Conservation (phyloP, 1,140 invertebrate genomes). For the Subanguina moxae region DNA sequence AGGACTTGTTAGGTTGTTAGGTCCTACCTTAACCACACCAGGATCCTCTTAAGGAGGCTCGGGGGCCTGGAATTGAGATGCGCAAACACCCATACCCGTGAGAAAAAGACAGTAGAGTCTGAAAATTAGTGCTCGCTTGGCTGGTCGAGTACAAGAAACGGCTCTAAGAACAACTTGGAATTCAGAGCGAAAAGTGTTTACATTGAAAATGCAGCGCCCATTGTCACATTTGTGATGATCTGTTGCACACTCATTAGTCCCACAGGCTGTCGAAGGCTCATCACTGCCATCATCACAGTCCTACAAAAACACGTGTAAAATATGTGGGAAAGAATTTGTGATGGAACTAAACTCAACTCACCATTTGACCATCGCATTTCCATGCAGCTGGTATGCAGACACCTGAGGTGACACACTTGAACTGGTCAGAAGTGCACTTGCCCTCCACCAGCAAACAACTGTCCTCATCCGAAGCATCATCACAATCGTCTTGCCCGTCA, state of each 20-base stretch:
- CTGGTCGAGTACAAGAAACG: too few species aligned
- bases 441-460: constrained; percentile 40
- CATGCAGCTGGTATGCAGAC: constrained; percentile 87
- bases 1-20: too few species aligned
- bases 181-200: constrained; percentile 59
- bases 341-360: constrained; percentile 67
- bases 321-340: background rate
- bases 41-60: too few species aligned
- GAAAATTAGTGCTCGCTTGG: too few species aligned
- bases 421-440: constrained; percentile 64
- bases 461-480: constrained; percentile 61
- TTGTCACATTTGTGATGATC: constrained; percentile 68
- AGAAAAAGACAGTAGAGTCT: too few species aligned
- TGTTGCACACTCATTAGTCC: constrained; percentile 59
- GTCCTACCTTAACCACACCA: too few species aligned
- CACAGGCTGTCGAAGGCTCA: constrained; percentile 80
- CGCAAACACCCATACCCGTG: constrained; percentile 93
- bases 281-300: constrained; percentile 86
- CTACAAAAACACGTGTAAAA: constrained; percentile 65
- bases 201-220: constrained; percentile 80
- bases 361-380: constrained; percentile 82
- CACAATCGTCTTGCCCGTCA: constrained; percentile 83
- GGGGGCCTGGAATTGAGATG: too few species aligned
- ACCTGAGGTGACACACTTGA: constrained; percentile 66
- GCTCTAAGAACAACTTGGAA: too few species aligned